Evolutionary conservation across 2,113 vertebrate genomes (phyloP).

Genomic region (Prietella phreatophila): DNA sequence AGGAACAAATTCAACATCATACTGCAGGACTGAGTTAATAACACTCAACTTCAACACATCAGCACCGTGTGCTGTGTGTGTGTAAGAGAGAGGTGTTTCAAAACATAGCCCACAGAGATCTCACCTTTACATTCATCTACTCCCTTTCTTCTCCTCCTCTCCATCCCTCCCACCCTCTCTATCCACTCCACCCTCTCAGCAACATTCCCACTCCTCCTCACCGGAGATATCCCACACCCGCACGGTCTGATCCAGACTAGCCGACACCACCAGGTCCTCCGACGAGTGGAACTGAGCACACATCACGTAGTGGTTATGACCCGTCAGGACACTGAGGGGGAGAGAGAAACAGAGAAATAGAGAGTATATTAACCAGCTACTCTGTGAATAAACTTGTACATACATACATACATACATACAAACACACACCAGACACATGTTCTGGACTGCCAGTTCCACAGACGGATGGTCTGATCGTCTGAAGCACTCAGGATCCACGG

Average conservation of each 20-base stretch:
- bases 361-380: background rate
- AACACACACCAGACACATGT: slow-evolving; percentile 88
- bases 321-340: slow-evolving; percentile 84
- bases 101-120: slow-evolving; percentile 37
- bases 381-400: background rate
- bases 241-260: slow-evolving; percentile 96
- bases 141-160: slow-evolving; percentile 49
- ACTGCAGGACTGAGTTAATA: background rate
- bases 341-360: slow-evolving; percentile 28
- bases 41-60: background rate
- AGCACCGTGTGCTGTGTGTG: background rate
- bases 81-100: slow-evolving; percentile 52
- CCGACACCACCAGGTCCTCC: slow-evolving; percentile 94
- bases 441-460: slow-evolving; percentile 98
- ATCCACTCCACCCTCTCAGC: slow-evolving; percentile 30
- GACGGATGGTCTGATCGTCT: slow-evolving; percentile 95
- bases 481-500: slow-evolving; percentile 97
- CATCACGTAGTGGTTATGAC: slow-evolving; percentile 98
- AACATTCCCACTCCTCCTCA: slow-evolving; percentile 71
- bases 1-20: background rate
- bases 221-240: slow-evolving; percentile 98
- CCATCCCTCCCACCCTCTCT: slow-evolving; percentile 28
- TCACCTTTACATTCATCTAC: slow-evolving; percentile 18
- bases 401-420: background rate
- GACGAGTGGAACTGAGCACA: slow-evolving; percentile 96